Percentiles rank a stretch among this genome's conserved stretches.
Evolutionary conservation across 1,140 invertebrate genomes (phyloP).

Genomic region (Sweltsa coloradensis): DNA sequence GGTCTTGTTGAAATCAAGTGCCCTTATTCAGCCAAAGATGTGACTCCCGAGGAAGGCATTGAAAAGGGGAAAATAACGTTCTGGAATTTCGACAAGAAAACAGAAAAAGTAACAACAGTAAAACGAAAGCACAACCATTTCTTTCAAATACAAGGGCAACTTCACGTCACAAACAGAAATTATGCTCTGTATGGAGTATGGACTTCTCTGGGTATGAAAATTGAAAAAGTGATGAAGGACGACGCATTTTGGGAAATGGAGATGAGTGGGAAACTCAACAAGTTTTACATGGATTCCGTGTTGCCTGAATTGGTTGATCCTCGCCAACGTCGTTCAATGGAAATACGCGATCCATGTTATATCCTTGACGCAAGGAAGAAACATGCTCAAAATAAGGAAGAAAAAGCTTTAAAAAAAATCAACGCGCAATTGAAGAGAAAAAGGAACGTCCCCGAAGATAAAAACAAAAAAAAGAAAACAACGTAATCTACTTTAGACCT

Average conservation of each 20-base stretch:
- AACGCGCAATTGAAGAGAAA: too few relatives aligned
- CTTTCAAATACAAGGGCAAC: conserved; percentile 2
- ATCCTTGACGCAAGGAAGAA: conserved; percentile 14
- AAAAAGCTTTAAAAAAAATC: too few relatives aligned
- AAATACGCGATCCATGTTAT: conserved; percentile 20
- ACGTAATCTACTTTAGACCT: too few relatives aligned
- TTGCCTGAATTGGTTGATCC: conserved; percentile 26
- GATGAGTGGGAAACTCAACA: conserved; percentile 15
- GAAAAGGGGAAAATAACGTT: too few relatives aligned
- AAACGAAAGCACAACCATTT: not conserved
- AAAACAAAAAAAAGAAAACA: too few relatives aligned
- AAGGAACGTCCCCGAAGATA: too few relatives aligned
- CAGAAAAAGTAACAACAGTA: too few relatives aligned
- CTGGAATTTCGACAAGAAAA: too few relatives aligned
- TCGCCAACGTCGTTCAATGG: conserved; percentile 18
- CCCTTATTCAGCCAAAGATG: conserved; percentile 21
- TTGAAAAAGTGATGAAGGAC: conserved; percentile 15
- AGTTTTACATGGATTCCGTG: conserved; percentile 24
- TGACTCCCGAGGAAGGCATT: too few relatives aligned
- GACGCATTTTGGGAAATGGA: conserved; percentile 18
- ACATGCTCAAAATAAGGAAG: too few relatives aligned
- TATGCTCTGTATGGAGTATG: conserved; percentile 12
- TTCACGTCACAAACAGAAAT: conserved; percentile 12
- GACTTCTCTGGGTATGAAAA: conserved; percentile 13
- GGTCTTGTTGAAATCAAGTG: conserved; percentile 28